Base-by-base conservation (phyloP, 1,140 invertebrate species). In the Cyclargus thomasi region DNA sequence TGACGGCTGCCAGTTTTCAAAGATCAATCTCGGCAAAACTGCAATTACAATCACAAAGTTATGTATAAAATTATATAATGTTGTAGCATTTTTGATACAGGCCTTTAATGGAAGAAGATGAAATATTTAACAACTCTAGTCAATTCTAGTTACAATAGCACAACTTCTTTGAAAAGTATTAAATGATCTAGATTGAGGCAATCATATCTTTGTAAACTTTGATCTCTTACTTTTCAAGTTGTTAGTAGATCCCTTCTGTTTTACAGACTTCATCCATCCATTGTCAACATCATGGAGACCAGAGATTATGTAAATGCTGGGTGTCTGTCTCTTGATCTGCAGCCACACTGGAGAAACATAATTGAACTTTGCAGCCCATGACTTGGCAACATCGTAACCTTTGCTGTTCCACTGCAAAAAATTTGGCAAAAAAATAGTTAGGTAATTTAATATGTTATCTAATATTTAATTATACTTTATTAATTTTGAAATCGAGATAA, bases 331-430 rank as follows among this genome's bases (percentile, higher is more conserved):
- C 77, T 93, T 93, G 18, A 98, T 85, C 91, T 98, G 96, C 7
- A 99, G 91, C 98, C 98, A 99, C 0, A 99, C 97, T 3, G 98
- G 98, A 14, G 97, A 98, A 2, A 99, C 93, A 74, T 96, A 95
- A 63, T 95, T 95, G 77, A 99, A 97, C 87, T 99, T 99, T 36
- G 94, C 92, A 53, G 94, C 94, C 92, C 98, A 98, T 62, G 92
- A 94, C 91, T 98, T 98, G 0, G 97, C 96, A 53, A 98, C 92
- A 91, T 98, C 96, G 91, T 99, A 98, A 0, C 98, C 98, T 92
- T 97, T 95, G 69, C 92, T 94, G 85, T 99, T 99, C 98, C 98
- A 99, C 97, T 99, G 78, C 65, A 75, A 93, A 93, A 73, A 53
- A 63, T 62, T 22, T 65, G n/a, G 11, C 16, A 36, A 1, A 23